These are phyloP conservation scores for Lutraria lutraria DNA, from an alignment of 2,888 invertebrate species.

Conservation along the genomic window DNA sequence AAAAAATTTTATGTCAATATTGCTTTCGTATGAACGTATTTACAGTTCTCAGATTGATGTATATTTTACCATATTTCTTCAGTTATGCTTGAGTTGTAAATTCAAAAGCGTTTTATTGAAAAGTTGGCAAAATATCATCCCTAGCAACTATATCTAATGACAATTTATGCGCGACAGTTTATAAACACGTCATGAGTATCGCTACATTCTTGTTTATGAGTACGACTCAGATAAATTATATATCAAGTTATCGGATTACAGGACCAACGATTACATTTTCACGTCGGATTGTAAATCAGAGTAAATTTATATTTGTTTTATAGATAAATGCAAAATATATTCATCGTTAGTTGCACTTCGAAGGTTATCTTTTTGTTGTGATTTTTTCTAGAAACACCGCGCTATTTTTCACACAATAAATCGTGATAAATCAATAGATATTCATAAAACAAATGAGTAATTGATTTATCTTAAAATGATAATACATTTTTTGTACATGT, in stretches of 20 bases:
- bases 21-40: neutral
- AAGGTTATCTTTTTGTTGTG: constrained; percentile 1
- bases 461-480: neutral
- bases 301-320: constrained; percentile 6
- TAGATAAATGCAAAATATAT: neutral
- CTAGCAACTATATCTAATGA: neutral
- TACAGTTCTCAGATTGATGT: neutral
- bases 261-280: neutral
- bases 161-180: neutral
- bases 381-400: neutral
- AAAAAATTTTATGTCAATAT: neutral
- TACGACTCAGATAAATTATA: neutral
- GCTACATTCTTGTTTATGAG: neutral
- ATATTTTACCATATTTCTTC: neutral
- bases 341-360: neutral
- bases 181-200: constrained; percentile 3
- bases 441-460: neutral
- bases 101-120: neutral
- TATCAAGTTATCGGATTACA: neutral
- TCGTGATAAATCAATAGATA: neutral
- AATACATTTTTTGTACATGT: too few species aligned
- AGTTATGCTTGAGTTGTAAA: neutral
- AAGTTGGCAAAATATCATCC: neutral
- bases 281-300: neutral
- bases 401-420: neutral